Conservation (phyloP, 2,888 invertebrate species). For the Chironomus riparius region DNA sequence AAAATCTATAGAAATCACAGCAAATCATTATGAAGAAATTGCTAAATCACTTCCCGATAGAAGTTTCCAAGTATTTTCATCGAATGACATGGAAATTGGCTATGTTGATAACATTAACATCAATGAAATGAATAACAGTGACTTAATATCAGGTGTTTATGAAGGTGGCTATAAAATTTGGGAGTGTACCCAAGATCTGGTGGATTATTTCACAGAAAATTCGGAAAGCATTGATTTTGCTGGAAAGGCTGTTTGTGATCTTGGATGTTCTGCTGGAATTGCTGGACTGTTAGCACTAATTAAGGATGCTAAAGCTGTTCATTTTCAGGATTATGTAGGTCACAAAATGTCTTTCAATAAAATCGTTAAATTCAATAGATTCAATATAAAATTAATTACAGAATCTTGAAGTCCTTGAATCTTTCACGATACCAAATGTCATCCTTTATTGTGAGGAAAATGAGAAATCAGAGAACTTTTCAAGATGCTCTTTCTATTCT, state of each 20-base stretch:
- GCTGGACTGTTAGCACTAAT: slow-evolving; percentile 70
- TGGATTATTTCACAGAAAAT: slow-evolving; percentile 51
- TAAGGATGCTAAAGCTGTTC: slow-evolving; percentile 55
- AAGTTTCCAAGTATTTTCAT: slow-evolving; percentile 4
- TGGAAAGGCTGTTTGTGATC: slow-evolving; percentile 10
- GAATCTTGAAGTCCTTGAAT: slow-evolving; percentile 76
- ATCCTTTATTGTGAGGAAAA: slow-evolving; percentile 52
- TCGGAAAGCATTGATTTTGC: slow-evolving; percentile 30
- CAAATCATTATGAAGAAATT: slow-evolving; percentile 37
- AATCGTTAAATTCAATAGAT: no score
- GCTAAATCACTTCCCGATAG: slow-evolving; percentile 32
- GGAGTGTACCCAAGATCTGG: slow-evolving; percentile 84
- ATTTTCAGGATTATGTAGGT: slow-evolving; percentile 93
- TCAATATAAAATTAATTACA: slow-evolving; percentile 46
- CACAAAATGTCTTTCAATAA: slow-evolving; percentile 6
- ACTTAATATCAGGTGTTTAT: slow-evolving; percentile 63
- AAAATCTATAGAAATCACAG: not conserved
- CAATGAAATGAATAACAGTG: slow-evolving; percentile 42
- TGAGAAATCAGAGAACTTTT: slow-evolving; percentile 30
- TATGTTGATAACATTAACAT: slow-evolving; percentile 34
- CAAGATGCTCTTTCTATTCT: slow-evolving; percentile 50
- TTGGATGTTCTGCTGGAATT: slow-evolving; percentile 52
- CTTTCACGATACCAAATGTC: slow-evolving; percentile 75
- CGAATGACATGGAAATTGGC: slow-evolving; percentile 35
- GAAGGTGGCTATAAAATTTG: slow-evolving; percentile 93